Base-by-base conservation (phyloP, 35 echinoderm and acorn worm genomes). In the Chiridota heheva region DNA sequence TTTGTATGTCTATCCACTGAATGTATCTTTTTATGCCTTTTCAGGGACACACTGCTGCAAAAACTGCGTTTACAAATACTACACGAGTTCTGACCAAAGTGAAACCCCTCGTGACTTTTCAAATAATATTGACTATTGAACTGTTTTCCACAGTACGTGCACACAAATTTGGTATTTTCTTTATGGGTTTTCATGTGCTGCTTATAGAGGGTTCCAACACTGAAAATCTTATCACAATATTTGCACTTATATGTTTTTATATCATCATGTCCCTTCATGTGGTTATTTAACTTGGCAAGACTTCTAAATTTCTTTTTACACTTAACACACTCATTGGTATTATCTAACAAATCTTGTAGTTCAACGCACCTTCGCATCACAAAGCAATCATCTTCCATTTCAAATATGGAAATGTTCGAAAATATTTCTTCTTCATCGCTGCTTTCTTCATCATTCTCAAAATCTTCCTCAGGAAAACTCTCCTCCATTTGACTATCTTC, bases 361-460 rank as follows among this genome's bases (percentile, higher is more conserved):
- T 41, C 44, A 5, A 74, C 40, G 20, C 56, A 47, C 5, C 70
- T 47, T 44, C 56, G 47, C 70, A 51, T 31, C 17, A 74, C 70
- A 2, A 74, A 47, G 12, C 40, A 36, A 17, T 72, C 68, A 71
- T 71, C 39, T 53, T 74, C 70, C 22, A 51, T 42, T 51, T 74
- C 70, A 74, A 74, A 74, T 17, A 74, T 74, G 12, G 70, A 74
- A 30, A 74, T 74, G 44, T 24, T 28, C 20, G 33, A 42, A 1
- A 74, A 51, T 26, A 74, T 16, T 27, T 41, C 70, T 46, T 74
- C 56, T 20, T 74, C 70, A 51, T 74, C 70, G 6, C 70, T 47
- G 22, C 47, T 51, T 26, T 74, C 70, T 51, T 53, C 70, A 51
- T 74, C 70, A 45, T 42, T 51, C 24, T 74, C 70, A 32, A 74